These are phyloP conservation scores for Thamnaconus septentrionalis DNA, from an alignment of 2,113 vertebrate species.

Conservation along the genomic window DNA sequence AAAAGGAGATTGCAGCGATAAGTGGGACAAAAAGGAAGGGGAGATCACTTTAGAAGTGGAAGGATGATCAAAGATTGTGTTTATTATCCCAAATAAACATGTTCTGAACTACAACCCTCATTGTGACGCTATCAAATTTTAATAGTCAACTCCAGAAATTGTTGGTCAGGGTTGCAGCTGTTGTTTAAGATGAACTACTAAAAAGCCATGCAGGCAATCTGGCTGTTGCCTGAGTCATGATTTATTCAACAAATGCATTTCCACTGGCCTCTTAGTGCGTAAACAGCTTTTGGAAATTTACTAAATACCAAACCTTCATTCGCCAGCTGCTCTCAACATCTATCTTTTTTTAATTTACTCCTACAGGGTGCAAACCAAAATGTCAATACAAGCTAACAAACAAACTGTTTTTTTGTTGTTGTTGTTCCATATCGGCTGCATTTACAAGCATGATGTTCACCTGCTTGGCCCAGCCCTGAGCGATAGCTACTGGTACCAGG, in stretches of 20 bases:
- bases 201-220: conserved; percentile 23
- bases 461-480: too few species aligned
- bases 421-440: too few species aligned
- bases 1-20: neutral
- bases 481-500: too few species aligned
- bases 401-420: too few species aligned
- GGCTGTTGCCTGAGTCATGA: conserved; percentile 21
- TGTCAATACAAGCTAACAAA: too few species aligned
- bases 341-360: conserved; percentile 34
- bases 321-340: conserved; percentile 5
- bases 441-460: too few species aligned
- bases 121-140: neutral
- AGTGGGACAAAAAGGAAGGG: neutral
- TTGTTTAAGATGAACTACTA: conserved; percentile 3
- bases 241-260: conserved; percentile 45
- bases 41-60: neutral
- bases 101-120: too few species aligned
- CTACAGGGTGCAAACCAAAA: too few species aligned
- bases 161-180: conserved; percentile 1
- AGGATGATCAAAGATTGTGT: too few species aligned
- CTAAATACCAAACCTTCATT: conserved; percentile 11
- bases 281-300: neutral
- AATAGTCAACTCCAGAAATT: neutral
- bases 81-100: too few species aligned
- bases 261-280: conserved; percentile 12